Percentiles rank a stretch among this genome's conserved stretches.
These are phyloP conservation scores for Antheraea assamensis DNA, from an alignment of 2,888 invertebrate species.

Conservation along the genomic window DNA sequence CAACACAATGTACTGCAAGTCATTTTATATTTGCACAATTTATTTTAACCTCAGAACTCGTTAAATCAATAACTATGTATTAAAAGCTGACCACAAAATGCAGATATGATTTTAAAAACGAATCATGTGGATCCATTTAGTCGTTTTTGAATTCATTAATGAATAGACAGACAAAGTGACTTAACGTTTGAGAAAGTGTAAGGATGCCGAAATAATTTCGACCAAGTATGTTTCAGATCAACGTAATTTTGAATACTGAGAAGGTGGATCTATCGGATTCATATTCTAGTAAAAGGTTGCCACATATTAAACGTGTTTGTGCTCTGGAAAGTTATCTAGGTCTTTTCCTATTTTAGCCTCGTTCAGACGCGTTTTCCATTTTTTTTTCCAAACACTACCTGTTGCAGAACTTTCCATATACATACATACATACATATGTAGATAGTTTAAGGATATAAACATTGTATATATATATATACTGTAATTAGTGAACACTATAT, in stretches of 20 bases:
- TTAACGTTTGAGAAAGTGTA: no score
- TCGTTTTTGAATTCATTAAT: no score
- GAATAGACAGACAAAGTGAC: no score
- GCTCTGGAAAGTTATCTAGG: constrained; percentile 1
- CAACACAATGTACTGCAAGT: no score
- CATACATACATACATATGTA: neutral
- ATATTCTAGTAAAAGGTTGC: neutral
- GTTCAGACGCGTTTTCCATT: neutral
- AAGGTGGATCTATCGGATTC: neutral
- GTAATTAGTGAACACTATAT: neutral
- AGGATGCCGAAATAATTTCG: neutral
- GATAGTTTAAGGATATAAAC: neutral
- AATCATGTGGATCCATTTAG: no score
- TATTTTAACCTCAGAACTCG: no score
- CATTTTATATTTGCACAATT: no score
- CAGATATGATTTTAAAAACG: no score
- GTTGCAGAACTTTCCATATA: neutral
- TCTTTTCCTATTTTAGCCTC: neutral
- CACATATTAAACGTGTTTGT: neutral
- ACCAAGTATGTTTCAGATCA: neutral
- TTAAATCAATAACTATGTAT: no score
- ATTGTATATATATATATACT: neutral
- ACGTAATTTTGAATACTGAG: neutral
- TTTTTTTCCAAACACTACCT: neutral
- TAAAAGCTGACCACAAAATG: no score